Percentiles rank a stretch among this genome's conserved stretches.
phyloP scores from a whole-genome alignment of 2,888 invertebrate species.

The Phyllotreta cruciferae region DNA sequence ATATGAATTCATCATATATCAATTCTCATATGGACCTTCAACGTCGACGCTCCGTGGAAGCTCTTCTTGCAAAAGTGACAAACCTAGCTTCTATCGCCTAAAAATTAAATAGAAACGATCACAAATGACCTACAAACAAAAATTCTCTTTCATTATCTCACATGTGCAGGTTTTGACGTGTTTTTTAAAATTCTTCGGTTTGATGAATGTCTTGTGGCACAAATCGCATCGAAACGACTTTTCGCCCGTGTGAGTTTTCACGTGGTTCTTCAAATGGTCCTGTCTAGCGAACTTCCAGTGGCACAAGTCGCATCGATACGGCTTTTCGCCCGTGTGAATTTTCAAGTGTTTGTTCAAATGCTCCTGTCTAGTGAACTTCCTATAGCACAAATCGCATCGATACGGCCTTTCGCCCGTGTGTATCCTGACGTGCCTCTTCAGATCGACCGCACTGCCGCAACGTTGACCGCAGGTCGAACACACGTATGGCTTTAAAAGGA shows the following conservation, averaged over 20 bases:
- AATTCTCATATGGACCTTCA: slow-evolving; percentile 65
- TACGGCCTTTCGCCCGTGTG: slow-evolving; percentile 63
- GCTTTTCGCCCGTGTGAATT: too few relatives aligned
- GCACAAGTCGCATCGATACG: too few relatives aligned
- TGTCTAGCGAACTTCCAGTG: too few relatives aligned
- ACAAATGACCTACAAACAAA: too few relatives aligned
- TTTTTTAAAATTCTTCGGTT: too few relatives aligned
- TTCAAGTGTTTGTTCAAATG: slow-evolving; percentile 57
- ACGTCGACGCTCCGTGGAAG: slow-evolving; percentile 67
- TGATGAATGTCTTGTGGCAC: too few relatives aligned
- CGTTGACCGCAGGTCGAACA: slow-evolving; percentile 56
- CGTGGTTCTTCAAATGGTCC: too few relatives aligned
- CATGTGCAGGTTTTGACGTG: slow-evolving; percentile 57
- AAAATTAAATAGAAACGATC: slow-evolving; percentile 29
- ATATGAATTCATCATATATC: slow-evolving; percentile 58
- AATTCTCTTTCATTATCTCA: too few relatives aligned
- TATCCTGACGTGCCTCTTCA: slow-evolving; percentile 61
- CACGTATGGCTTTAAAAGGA: slow-evolving; percentile 61
- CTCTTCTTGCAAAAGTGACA: slow-evolving; percentile 63
- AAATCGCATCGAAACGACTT: too few relatives aligned
- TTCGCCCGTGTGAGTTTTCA: too few relatives aligned
- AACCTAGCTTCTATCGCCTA: slow-evolving; percentile 54
- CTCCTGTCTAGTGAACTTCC: slow-evolving; percentile 53
- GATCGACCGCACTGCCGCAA: slow-evolving; percentile 58
- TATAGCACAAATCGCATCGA: slow-evolving; percentile 56